Evolutionary conservation across 2,888 invertebrate genomes (phyloP).

Genomic region (Tetranychus piercei): DNA sequence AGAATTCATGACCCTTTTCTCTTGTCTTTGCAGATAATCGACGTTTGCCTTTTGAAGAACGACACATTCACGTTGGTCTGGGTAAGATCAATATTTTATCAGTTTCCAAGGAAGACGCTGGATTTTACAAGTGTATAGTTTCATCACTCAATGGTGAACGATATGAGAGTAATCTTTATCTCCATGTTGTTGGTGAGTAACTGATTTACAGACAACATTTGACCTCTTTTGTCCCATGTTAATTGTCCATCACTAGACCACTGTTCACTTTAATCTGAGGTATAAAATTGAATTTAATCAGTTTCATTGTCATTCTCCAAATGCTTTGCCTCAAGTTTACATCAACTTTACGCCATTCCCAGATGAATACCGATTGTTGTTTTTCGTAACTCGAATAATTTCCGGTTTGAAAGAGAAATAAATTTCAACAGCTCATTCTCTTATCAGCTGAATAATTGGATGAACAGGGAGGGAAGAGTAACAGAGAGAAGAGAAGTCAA

Average conservation of each 20-base stretch:
- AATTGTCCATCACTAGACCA: neutral
- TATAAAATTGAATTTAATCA: too few relatives aligned
- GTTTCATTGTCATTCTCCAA: too few relatives aligned
- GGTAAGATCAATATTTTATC: neutral
- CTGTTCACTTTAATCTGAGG: neutral
- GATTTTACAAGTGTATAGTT: slow-evolving; percentile 11
- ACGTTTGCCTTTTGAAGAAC: neutral
- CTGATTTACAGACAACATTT: neutral
- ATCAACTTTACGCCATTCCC: neutral
- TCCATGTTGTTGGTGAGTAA: slow-evolving; percentile 8
- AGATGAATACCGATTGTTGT: neutral
- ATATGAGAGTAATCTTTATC: slow-evolving; percentile 7
- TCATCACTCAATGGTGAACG: slow-evolving; percentile 3
- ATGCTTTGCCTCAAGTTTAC: too few relatives aligned
- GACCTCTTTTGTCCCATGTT: neutral
- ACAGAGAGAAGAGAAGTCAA: neutral
- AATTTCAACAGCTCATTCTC: neutral
- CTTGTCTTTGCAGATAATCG: neutral
- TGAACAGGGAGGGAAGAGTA: neutral
- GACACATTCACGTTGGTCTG: neutral
- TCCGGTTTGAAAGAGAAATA: neutral
- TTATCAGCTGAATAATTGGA: neutral
- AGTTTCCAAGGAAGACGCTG: slow-evolving; percentile 10
- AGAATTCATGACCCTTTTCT: neutral
- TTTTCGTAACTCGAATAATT: neutral